Base-by-base conservation (phyloP, 2,797 vertebrate genomes). In the Leucoraja ocellata region DNA sequence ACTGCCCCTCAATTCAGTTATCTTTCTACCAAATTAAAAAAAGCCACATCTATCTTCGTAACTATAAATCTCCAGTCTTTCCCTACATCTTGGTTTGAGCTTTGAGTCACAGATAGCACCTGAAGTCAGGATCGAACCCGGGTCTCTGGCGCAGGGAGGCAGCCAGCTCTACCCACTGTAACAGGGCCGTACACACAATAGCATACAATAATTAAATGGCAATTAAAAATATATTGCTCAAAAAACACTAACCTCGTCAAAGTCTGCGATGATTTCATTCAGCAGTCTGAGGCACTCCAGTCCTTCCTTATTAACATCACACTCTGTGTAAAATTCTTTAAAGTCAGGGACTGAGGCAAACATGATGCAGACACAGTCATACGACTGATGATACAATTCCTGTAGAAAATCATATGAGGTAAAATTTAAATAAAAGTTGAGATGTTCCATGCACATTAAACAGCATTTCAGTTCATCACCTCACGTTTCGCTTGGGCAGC, bases 341-440 rank as follows among this genome's bases (percentile, higher is more conserved):
- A 99, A 99, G 95, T 99, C 98, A 0, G 99, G 99, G 73, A 99
- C 98, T 0, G 99, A 99, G 18, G 99, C 99, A 32, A 99, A 99
- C 98, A 99, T 98, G 95, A 99, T 99, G 68, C 98, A 99, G 93
- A 99, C 98, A n/a, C 98, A 99, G 97, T 99, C 97, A 0, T 99
- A 99, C 1, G 99, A 99, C 95, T 99, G 98, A 95, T 99, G 98
- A 95, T 99, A 99, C 95, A 99, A 98, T 94, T 99, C 99, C 99
- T 99, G 94, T 65, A 84, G 78, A 3, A 25, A 91, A 93, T 93
- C 23, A 94, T 11, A 0, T 28, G 28, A 39, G 14, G 32, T 25
- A 13, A 65, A 88, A 0, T 5, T 36, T 88, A 8, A 88, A 65
- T 68, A 65, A 13, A 4, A 28, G 9, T 7, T 3, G 10, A 68